A percentile compares a stretch with the other conserved stretches of the same genome.
These are phyloP conservation scores for Marmota flaviventris DNA, from an alignment of 2,113 vertebrate species.

Conservation along the genomic window DNA sequence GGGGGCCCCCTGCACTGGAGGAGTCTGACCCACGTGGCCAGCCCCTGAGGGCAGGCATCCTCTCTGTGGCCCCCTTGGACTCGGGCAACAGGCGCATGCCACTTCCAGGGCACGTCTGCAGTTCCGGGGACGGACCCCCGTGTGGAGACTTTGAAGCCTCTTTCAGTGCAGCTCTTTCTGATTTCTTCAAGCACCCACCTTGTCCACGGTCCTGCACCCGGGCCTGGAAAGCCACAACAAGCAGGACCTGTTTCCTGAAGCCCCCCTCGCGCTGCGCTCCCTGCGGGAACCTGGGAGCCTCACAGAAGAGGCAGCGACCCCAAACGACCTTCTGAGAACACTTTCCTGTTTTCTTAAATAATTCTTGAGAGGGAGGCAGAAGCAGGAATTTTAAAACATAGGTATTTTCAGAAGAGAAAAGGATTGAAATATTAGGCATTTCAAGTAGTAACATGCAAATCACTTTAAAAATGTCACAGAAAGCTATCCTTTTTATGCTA, in stretches of 20 bases:
- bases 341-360: background rate
- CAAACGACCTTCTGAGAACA: background rate
- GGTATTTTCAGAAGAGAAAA: constrained; percentile 25
- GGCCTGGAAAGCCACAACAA: constrained; percentile 45
- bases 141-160: too few relatives aligned
- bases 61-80: too few relatives aligned
- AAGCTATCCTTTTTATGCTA: too few relatives aligned
- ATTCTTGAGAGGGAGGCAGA: background rate
- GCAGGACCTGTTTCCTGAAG: background rate
- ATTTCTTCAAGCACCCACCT: background rate
- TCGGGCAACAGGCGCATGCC: too few relatives aligned
- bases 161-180: too few relatives aligned
- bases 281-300: background rate
- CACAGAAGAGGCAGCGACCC: background rate
- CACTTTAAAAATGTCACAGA: too few relatives aligned
- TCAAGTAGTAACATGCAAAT: too few relatives aligned
- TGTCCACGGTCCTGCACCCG: constrained; percentile 34
- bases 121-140: too few relatives aligned
- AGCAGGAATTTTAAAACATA: background rate
- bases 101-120: too few relatives aligned
- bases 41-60: too few relatives aligned
- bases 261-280: background rate
- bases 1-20: too few relatives aligned
- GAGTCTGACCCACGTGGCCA: too few relatives aligned
- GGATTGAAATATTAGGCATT: background rate